These are phyloP conservation scores for Acanthis flammea DNA, from an alignment of 2,797 vertebrate genomes.

Conservation along the genomic window DNA sequence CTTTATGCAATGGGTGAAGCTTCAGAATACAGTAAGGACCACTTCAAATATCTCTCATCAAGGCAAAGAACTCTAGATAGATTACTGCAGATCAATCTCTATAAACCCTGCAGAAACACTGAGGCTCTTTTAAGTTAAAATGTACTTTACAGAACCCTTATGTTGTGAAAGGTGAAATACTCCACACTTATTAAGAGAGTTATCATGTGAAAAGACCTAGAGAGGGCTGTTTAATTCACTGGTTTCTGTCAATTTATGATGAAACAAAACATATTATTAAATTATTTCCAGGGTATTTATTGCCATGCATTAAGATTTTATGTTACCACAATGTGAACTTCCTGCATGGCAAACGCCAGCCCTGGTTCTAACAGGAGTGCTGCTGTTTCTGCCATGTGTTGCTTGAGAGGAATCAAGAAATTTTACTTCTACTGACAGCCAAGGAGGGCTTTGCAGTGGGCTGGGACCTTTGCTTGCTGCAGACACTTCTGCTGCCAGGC, in stretches of 20 bases:
- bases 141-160: background rate
- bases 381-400: background rate
- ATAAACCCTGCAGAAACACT: constrained; percentile 46
- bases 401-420: background rate
- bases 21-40: constrained; percentile 58
- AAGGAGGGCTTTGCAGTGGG: background rate
- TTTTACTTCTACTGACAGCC: background rate
- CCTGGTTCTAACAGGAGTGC: background rate
- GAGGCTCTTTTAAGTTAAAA: constrained; percentile 54
- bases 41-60: constrained; percentile 67
- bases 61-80: constrained; percentile 55
- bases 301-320: background rate
- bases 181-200: background rate
- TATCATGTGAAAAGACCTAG: background rate
- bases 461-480: background rate
- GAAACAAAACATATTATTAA: background rate
- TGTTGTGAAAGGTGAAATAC: background rate
- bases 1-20: constrained; percentile 56
- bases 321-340: background rate
- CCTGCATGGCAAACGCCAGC: background rate
- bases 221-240: background rate
- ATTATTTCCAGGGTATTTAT: background rate
- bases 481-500: background rate
- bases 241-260: background rate
- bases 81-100: constrained; percentile 62